Evolutionary conservation across 2,797 vertebrate species (phyloP), one percentile per base, ranked within the genome.

Genomic region (Gila robusta): DNA sequence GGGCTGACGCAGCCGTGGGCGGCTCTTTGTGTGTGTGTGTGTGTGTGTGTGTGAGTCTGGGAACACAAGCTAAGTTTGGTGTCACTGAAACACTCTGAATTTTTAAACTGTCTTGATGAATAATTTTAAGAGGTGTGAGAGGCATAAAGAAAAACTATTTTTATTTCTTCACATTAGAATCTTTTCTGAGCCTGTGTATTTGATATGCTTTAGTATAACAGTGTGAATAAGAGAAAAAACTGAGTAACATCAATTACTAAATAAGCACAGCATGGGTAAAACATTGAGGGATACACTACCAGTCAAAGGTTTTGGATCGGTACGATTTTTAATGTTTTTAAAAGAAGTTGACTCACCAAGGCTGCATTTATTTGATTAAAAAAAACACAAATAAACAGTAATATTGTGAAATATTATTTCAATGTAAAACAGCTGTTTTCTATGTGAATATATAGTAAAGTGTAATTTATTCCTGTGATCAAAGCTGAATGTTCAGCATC

Each of bases 1-100:
- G 92, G 93, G 92, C 94, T 94, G 93, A 93, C 89, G 85, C 93
- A 94, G 94, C 94, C 94, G 94, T 94, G 93, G 93, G 94, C 93
- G 93, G 93, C 92, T 93, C 91, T 92, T 91, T 84, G 11, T 81
- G 62, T 82, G 76, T 92, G 82, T 88, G 81, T 62, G 64, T 78
- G 62, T 39, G 39, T 41, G 41, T 92, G 79, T 88, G 80, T 52
- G 66, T 74, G 62, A 66, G 69, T 80, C 49, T 77, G 84, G 54
- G 32, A 67, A 77, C 16, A 35, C 72, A 14, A 52, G 66, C 44
- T 67, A 16, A 32, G 67, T 49, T 49, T 35, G 69, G 67, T 88
- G 88, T 89, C 66, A 26, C 16, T 82, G 49, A 9, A 74, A 83
- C 19, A 23, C 54, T 59, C 21, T 26, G 62, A 49, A 32, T 80